Evolutionary conservation across 2,113 vertebrate genomes (phyloP), one percentile per base, ranked within the genome.

Genomic region (Mustela lutreola): DNA sequence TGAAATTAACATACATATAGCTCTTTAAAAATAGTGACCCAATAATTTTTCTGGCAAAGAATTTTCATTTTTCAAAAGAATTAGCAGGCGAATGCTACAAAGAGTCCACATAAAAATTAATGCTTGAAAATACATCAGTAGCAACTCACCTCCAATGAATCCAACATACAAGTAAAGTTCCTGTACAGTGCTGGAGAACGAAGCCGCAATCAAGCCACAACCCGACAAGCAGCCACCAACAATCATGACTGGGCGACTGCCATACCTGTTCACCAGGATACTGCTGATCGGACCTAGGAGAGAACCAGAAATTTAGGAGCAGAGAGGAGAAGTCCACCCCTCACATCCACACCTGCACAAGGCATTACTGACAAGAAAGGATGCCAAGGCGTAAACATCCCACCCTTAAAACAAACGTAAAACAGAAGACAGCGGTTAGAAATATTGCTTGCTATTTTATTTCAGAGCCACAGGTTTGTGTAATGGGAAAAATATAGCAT

Each of bases 251-350:
- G 99, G 99, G 60, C 99, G 99, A 97, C 99, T 99, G 58, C 99
- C 99, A 2, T 99, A 99, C 91, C 99, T 99, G 98, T 99, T 99
- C 85, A 99, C 99, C 98, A 99, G 98, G 98, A 99, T 98, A 98
- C 99, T 99, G 99, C 99, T 99, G 98, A 99, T 98, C 48, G 99
- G 99, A 98, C 99, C 99, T 99, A 98, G 39, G 63, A 95, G 22
- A 91, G 50, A 94, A 96, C 0, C 15, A 91, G 93, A 48, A 80
- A 70, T 65, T 42, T 97, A 4, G 33, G 0, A 56, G 1, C 36
- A 56, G 0, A 85, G 42, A 62, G 18, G 12, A 76, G 22, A 95
- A 78, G 58, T 45, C 5, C 3, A 24, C 97, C 99, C 97, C 99
- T 99, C 99, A 98, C 99, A 31, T 99, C 96, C 4, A 99, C 99